phyloP scores from a whole-genome alignment of 2,797 vertebrate species.

The Gila robusta region DNA sequence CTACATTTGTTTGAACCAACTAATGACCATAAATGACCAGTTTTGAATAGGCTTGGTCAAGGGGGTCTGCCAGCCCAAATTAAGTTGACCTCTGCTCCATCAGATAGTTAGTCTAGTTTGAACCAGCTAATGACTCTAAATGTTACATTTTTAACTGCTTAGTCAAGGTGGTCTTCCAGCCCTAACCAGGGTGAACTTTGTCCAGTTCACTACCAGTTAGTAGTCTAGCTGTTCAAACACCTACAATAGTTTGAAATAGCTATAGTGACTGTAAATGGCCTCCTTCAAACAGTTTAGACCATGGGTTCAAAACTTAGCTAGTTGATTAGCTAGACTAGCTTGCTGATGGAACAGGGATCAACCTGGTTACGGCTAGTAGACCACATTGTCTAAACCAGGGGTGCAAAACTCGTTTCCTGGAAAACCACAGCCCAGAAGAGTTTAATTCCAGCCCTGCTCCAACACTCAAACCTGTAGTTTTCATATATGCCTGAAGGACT shows the following conservation, averaged over 20 bases:
- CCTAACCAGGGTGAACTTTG: not conserved
- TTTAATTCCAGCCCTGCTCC: too few species aligned
- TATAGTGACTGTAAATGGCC: not conserved
- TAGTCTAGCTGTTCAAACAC: not conserved
- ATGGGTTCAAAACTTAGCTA: not conserved
- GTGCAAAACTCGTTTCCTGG: not conserved
- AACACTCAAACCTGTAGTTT: too few species aligned
- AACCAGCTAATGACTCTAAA: not conserved
- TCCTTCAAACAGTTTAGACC: too few species aligned
- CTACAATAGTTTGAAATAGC: too few species aligned
- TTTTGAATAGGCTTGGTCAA: not conserved
- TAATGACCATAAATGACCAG: not conserved
- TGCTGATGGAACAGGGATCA: too few species aligned
- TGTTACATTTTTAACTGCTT: not conserved
- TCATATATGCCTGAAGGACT: not conserved
- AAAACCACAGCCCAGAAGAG: too few species aligned
- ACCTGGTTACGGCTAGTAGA: too few species aligned
- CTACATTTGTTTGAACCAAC: not conserved
- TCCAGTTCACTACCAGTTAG: not conserved
- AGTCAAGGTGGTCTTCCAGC: not conserved
- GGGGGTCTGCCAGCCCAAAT: not conserved
- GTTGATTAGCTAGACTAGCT: not conserved
- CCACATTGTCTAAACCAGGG: not conserved
- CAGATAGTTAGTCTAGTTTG: not conserved
- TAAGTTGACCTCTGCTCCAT: not conserved